Percentiles rank a stretch among this genome's conserved stretches.
These are phyloP conservation scores for Rhipidura dahli DNA, from an alignment of 2,113 vertebrate genomes.

Conservation along the genomic window DNA sequence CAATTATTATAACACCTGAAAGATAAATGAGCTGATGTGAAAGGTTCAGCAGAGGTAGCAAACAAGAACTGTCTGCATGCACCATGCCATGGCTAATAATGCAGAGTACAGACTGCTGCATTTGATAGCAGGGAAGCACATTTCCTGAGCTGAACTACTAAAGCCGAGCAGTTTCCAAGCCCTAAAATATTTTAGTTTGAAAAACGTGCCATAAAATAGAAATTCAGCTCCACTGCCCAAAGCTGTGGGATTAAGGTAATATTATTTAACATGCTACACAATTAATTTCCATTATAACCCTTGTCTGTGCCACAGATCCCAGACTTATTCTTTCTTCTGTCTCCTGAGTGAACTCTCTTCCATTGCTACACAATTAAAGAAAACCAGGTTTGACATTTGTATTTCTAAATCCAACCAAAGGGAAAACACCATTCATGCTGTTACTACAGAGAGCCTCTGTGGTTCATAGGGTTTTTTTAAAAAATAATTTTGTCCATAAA, in stretches of 20 bases:
- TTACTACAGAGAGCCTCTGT: neutral
- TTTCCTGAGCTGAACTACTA: conserved; percentile 64
- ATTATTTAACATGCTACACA: conserved; percentile 67
- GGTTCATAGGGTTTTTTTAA: neutral
- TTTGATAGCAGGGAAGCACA: conserved; percentile 49
- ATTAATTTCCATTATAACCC: conserved; percentile 70
- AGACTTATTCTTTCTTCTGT: conserved; percentile 63
- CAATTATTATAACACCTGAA: conserved; percentile 86
- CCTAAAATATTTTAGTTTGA: conserved; percentile 62
- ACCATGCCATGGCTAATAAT: conserved; percentile 18
- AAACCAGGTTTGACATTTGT: conserved; percentile 39
- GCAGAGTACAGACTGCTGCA: neutral
- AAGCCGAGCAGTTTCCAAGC: conserved; percentile 10
- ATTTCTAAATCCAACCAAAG: conserved; percentile 29
- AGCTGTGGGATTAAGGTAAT: conserved; percentile 73
- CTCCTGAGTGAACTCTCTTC: conserved; percentile 63
- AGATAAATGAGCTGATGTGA: conserved; percentile 81
- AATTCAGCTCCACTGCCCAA: conserved; percentile 56
- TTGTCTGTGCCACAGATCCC: conserved; percentile 36
- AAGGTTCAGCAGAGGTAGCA: conserved; percentile 74
- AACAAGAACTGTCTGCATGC: conserved; percentile 53
- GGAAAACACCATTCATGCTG: neutral
- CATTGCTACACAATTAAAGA: conserved; percentile 62
- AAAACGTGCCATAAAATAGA: conserved; percentile 71
- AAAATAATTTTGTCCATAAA: neutral